Percentiles rank a stretch among this genome's conserved stretches.
These are phyloP conservation scores for Clupea harengus DNA, from an alignment of 2,113 vertebrate species.

Conservation along the genomic window DNA sequence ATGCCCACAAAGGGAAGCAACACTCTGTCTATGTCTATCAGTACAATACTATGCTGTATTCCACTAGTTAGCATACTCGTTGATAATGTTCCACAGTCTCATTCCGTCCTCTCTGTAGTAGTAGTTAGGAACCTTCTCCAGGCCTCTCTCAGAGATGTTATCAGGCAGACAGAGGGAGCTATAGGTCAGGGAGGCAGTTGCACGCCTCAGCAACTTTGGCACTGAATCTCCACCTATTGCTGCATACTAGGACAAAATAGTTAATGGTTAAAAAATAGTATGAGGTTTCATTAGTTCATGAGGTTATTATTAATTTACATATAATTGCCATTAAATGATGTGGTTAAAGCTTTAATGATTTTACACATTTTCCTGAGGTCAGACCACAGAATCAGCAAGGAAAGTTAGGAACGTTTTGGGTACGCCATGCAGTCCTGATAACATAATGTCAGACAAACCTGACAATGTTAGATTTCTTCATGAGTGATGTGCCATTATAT, in stretches of 20 bases:
- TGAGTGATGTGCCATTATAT: too few species aligned
- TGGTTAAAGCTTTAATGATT: too few species aligned
- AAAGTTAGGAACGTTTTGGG: too few species aligned
- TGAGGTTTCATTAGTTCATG: neutral
- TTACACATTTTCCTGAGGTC: too few species aligned
- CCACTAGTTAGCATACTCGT: neutral
- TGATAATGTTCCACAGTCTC: neutral
- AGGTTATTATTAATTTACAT: neutral
- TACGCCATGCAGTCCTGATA: too few species aligned
- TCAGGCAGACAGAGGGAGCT: too few species aligned
- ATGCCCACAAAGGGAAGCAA: too few species aligned
- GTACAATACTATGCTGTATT: neutral
- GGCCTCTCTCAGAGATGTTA: too few species aligned
- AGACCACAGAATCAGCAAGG: too few species aligned
- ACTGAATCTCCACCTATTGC: neutral
- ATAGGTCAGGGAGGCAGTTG: neutral
- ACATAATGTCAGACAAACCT: neutral
- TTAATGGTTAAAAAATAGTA: neutral
- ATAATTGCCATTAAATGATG: neutral
- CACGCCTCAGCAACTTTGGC: neutral
- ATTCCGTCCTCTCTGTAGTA: neutral
- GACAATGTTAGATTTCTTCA: neutral
- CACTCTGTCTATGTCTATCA: neutral
- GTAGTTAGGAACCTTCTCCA: neutral
- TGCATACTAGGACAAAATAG: neutral